These are phyloP conservation scores for Naja naja DNA, from an alignment of 2,113 vertebrate species.

Conservation along the genomic window DNA sequence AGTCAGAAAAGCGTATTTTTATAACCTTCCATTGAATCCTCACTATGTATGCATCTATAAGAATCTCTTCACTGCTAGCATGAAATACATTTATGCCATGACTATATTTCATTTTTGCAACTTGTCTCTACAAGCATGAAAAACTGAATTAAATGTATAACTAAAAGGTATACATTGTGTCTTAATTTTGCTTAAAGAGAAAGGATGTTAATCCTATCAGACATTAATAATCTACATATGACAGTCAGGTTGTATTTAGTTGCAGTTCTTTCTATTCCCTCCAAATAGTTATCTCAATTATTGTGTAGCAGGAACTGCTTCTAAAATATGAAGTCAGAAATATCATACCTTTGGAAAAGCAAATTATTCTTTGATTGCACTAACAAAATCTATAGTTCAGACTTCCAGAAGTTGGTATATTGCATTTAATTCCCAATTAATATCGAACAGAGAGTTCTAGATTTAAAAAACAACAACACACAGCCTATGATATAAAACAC, in stretches of 20 bases:
- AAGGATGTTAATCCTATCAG: background rate
- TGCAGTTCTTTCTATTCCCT: background rate
- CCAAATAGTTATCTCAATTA: background rate
- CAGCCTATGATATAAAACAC: background rate
- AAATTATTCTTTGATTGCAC: background rate
- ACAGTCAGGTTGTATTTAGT: background rate
- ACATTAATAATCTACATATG: background rate
- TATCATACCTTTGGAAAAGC: background rate
- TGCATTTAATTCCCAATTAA: background rate
- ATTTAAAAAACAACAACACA: no score
- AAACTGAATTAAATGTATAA: background rate
- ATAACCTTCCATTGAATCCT: background rate
- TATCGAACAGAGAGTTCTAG: background rate
- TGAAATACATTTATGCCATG: background rate
- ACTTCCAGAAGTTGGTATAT: background rate
- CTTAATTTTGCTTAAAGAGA: background rate
- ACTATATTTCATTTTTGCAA: background rate
- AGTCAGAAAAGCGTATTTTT: background rate
- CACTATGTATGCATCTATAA: background rate
- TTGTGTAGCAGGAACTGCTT: background rate
- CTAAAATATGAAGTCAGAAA: background rate
- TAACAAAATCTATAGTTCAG: background rate
- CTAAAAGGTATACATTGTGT: background rate
- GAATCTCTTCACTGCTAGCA: background rate
- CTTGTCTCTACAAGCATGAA: background rate